Conservation (phyloP, 2,113 vertebrate genomes). For the Hipposideros armiger region DNA sequence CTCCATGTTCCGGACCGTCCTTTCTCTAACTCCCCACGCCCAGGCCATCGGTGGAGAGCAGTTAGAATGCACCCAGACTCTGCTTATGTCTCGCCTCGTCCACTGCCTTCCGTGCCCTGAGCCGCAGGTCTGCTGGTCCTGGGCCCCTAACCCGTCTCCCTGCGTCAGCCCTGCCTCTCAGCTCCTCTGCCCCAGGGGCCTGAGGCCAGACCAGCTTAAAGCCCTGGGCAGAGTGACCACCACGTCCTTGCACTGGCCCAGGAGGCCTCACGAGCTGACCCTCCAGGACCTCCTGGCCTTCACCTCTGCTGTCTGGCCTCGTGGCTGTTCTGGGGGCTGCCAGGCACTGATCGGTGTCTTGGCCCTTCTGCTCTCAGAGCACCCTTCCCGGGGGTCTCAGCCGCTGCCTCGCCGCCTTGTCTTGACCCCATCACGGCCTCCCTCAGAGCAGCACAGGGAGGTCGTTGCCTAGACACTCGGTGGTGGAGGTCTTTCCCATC, state of each 20-base stretch:
- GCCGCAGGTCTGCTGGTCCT: too few relatives aligned
- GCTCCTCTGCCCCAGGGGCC: background rate
- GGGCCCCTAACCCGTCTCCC: background rate
- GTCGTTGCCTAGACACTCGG: too few relatives aligned
- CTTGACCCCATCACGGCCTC: fast-evolving
- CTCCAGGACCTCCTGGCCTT: background rate
- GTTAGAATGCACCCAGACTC: fast-evolving
- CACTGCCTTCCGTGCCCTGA: background rate
- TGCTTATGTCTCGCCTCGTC: fast-evolving
- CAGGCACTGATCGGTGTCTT: fast-evolving
- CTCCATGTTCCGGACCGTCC: background rate
- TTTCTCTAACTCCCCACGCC: too few relatives aligned
- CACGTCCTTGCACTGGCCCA: background rate
- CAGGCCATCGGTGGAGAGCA: fast-evolving
- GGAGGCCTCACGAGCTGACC: background rate
- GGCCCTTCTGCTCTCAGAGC: too few relatives aligned
- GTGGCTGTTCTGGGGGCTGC: background rate
- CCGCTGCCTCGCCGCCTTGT: background rate
- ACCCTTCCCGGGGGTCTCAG: too few relatives aligned
- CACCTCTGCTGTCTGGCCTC: background rate
- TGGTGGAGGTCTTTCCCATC: too few relatives aligned
- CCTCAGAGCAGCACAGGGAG: too few relatives aligned
- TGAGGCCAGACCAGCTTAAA: background rate
- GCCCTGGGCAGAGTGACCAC: background rate
- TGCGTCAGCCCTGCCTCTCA: background rate